These are phyloP conservation scores for Ceyx erithaca DNA, from an alignment of 2,797 vertebrate genomes.

Conservation along the genomic window DNA sequence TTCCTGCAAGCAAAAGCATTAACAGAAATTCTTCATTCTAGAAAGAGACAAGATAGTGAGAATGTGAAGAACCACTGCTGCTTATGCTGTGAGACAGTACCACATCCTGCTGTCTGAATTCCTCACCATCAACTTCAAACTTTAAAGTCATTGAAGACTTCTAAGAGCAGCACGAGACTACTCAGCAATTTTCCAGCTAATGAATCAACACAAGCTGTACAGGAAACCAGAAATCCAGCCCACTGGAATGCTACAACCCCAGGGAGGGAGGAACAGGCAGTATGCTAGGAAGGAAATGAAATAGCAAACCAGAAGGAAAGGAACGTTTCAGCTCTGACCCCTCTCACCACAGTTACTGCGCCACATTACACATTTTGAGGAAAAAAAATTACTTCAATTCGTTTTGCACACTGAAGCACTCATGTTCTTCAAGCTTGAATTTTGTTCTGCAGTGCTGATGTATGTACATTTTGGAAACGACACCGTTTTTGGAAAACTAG, in stretches of 20 bases:
- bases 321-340: conserved; percentile 9
- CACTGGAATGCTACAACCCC: conserved; percentile 58
- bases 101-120: conserved; percentile 51
- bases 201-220: conserved; percentile 58
- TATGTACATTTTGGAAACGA: background rate
- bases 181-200: conserved; percentile 65
- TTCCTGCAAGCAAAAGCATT: conserved; percentile 44
- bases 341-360: background rate
- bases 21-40: conserved; percentile 2
- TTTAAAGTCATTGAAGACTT: conserved; percentile 28
- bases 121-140: conserved; percentile 27
- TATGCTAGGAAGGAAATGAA: conserved; percentile 47
- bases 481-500: background rate
- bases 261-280: background rate
- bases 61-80: conserved; percentile 2
- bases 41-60: background rate
- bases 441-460: conserved; percentile 47
- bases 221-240: conserved; percentile 66
- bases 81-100: background rate
- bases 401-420: background rate
- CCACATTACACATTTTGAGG: background rate
- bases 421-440: background rate
- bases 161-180: conserved; percentile 47
- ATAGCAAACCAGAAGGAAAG: conserved; percentile 39
- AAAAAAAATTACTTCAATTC: background rate